These are phyloP conservation scores for Hydroisotoma schaefferi DNA, from an alignment of 2,888 invertebrate species.

Conservation along the genomic window DNA sequence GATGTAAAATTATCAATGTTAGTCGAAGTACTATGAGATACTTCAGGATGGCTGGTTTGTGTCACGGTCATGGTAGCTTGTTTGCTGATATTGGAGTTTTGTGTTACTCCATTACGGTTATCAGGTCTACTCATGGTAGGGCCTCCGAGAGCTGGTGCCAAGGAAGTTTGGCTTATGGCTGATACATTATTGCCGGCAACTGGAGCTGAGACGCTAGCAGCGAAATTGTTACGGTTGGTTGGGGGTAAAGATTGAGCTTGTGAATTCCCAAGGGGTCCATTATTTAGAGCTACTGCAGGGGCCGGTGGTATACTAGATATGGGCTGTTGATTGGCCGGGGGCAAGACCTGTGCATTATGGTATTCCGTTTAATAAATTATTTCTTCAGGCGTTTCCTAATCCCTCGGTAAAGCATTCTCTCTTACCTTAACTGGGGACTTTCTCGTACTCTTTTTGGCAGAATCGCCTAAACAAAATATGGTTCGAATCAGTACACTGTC, in stretches of 20 bases:
- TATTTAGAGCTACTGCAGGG: constrained; percentile 26
- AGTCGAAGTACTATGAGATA: no score
- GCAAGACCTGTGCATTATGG: constrained; percentile 13
- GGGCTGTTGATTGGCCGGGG: constrained; percentile 7
- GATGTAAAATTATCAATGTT: no score
- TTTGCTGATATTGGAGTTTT: no score
- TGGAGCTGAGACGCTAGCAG: constrained; percentile 7
- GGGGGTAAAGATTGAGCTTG: constrained; percentile 13
- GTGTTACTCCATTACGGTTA: no score
- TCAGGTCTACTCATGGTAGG: no score
- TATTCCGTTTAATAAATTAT: not conserved
- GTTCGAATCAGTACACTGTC: not conserved
- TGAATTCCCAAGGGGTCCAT: constrained; percentile 31
- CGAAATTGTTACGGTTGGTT: not conserved
- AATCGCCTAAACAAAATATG: constrained; percentile 45
- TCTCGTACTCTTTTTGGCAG: constrained; percentile 44
- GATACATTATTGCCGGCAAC: no score
- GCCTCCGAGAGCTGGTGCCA: no score
- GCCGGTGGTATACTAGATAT: constrained; percentile 8
- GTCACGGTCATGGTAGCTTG: no score
- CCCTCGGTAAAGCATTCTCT: not conserved
- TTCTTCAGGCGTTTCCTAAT: constrained; percentile 1
- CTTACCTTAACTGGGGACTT: constrained; percentile 48
- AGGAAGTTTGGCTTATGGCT: no score
- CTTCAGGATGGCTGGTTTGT: no score